Evolutionary conservation across 2,797 vertebrate genomes (phyloP), one percentile per base, ranked within the genome.

Genomic region (Scomberomorus guttatus): DNA sequence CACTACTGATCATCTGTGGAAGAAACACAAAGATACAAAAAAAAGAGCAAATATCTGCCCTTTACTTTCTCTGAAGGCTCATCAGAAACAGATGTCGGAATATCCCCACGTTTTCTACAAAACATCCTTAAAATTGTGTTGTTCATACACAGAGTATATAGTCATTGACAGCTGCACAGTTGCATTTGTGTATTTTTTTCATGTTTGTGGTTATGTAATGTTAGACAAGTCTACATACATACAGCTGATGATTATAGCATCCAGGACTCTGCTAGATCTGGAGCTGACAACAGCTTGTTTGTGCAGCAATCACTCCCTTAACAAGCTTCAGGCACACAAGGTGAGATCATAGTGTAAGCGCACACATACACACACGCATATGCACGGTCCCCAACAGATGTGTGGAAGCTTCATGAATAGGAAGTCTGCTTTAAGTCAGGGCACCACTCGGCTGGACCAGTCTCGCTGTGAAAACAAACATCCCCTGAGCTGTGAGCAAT

Each of bases 281-380:
- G 61, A 79, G 72, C 87, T 80, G 89, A 92, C 87, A 91, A 82
- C 90, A 84, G 84, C 76, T 86, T 94, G 89, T 92, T 93, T 94
- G 87, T 92, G 92, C 85, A 80, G 83, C 89, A 93, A 95, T 94
- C 91, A 84, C 85, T 87, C 69, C 72, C 76, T 86, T 96, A 95
- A 95, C 93, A 88, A 94, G 91, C 91, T 93, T 93, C 94, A 95
- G 92, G 93, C 95, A 95, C 94, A 95, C 93, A 93, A 95, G 80
- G 87, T 95, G 94, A 96, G 94, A 94, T 96, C 95, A 96, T 95
- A 87, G 87, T 52, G 37, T 24, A 57, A 29, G 39, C 4, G 27
- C 79, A 75, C 86, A 74, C 84, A 76, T 29, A 72, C 60, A 79
- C 83, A 87, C 87, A 89, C 55, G 55, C 82, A 83, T 63, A 52